Evolutionary conservation across 2,888 invertebrate species (phyloP).

Genomic region (Mayetiola destructor): DNA sequence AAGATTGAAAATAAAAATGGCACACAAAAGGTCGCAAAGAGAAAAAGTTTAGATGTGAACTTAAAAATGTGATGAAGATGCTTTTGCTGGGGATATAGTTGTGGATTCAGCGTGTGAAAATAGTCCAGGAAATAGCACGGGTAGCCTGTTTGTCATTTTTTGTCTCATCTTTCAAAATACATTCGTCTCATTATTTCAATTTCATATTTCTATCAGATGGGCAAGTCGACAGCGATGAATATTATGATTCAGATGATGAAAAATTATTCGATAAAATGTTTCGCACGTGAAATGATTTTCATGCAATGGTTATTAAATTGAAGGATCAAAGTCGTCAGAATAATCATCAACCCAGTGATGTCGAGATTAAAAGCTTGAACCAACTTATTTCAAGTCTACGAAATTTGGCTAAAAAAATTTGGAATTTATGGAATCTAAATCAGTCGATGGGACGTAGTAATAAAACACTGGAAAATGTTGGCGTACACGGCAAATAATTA

Average conservation of each 20-base stretch:
- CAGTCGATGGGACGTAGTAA: background rate
- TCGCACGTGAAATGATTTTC: background rate
- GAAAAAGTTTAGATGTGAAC: background rate
- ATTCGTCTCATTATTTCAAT: background rate
- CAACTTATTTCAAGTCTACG: background rate
- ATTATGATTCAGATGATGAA: background rate
- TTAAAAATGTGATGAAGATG: background rate
- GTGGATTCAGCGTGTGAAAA: background rate
- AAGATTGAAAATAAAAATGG: background rate
- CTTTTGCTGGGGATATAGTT: background rate
- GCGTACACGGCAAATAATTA: background rate
- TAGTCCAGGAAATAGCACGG: background rate
- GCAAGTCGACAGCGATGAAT: background rate
- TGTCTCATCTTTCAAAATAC: background rate
- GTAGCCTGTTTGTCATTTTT: background rate
- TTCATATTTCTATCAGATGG: background rate
- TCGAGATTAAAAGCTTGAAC: background rate
- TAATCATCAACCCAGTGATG: background rate
- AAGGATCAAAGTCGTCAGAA: background rate
- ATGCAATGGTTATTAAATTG: background rate
- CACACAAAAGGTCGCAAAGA: background rate
- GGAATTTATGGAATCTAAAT: background rate
- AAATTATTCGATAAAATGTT: background rate
- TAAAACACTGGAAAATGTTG: background rate
- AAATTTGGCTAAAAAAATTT: background rate